These are phyloP conservation scores for Augochlora pura DNA, from an alignment of 1,140 invertebrate genomes.

Conservation along the genomic window DNA sequence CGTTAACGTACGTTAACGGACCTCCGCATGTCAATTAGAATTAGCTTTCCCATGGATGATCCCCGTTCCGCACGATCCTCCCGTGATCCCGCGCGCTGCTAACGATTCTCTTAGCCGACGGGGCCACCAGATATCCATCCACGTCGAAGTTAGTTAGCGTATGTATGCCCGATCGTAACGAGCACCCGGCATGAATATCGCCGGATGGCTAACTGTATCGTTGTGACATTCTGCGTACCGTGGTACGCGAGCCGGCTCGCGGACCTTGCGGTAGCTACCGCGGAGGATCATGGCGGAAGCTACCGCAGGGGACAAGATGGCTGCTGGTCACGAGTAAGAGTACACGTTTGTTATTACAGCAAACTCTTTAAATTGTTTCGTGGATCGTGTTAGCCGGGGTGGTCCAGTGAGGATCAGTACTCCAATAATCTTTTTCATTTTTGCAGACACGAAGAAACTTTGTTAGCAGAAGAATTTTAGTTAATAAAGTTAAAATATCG, in stretches of 20 bases:
- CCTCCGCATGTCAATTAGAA: constrained; percentile 52
- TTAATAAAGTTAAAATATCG: too few relatives aligned
- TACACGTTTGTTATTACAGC: too few relatives aligned
- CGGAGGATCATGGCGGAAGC: neutral
- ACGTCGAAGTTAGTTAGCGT: constrained; percentile 33
- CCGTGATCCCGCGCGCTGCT: constrained; percentile 32
- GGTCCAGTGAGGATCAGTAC: too few relatives aligned
- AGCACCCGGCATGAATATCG: constrained; percentile 35
- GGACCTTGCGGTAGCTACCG: neutral
- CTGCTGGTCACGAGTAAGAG: too few relatives aligned
- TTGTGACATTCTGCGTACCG: constrained; percentile 31
- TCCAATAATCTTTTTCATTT: too few relatives aligned
- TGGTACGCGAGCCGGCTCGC: neutral
- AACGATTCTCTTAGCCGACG: constrained; percentile 39
- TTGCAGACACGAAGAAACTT: too few relatives aligned
- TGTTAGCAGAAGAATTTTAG: too few relatives aligned
- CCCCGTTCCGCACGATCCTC: constrained; percentile 5
- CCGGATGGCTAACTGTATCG: constrained; percentile 26
- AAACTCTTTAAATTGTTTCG: too few relatives aligned
- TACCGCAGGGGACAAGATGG: neutral
- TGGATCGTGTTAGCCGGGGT: too few relatives aligned
- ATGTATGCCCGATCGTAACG: constrained; percentile 32
- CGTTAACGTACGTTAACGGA: constrained; percentile 46
- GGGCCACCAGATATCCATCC: constrained; percentile 37
- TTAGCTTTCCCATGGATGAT: constrained; percentile 47